Evolutionary conservation across 92 coral and sea anemone genomes (phyloP).

Genomic region (Ricordea florida): DNA sequence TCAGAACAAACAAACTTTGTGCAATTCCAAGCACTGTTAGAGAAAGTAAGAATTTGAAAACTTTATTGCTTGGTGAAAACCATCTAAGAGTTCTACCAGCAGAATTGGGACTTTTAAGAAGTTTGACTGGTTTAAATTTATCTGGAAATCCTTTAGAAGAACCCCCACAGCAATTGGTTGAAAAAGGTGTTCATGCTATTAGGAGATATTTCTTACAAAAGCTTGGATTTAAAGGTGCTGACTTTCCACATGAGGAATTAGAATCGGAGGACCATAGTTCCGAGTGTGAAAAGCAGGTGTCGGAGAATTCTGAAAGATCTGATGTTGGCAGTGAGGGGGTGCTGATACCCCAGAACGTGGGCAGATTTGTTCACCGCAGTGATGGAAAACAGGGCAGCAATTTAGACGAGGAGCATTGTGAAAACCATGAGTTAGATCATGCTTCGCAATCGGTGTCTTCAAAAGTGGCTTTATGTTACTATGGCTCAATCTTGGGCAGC

Average conservation of each 20-base stretch:
- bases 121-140: constrained; percentile 62
- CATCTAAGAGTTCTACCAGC: constrained; percentile 50
- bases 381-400: too few relatives aligned
- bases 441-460: not conserved
- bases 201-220: constrained; percentile 47
- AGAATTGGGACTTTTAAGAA: constrained; percentile 57
- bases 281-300: not conserved
- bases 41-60: constrained; percentile 40
- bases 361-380: too few relatives aligned
- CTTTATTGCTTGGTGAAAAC: constrained; percentile 69
- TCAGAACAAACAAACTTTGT: constrained; percentile 57
- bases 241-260: not conserved
- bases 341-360: too few relatives aligned
- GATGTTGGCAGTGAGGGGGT: too few relatives aligned
- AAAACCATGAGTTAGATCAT: not conserved
- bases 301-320: too few relatives aligned
- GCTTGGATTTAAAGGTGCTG: constrained; percentile 46
- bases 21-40: constrained; percentile 56
- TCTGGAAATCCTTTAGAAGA: constrained; percentile 64
- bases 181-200: constrained; percentile 54
- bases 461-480: constrained; percentile 2
- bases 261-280: not conserved
- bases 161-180: constrained; percentile 59
- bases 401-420: too few relatives aligned
- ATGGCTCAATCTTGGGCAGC: constrained; percentile 37